Evolutionary conservation across 2,888 invertebrate species (phyloP), one percentile per base, ranked within the genome.

Genomic region (Macroteleia sp.): DNA sequence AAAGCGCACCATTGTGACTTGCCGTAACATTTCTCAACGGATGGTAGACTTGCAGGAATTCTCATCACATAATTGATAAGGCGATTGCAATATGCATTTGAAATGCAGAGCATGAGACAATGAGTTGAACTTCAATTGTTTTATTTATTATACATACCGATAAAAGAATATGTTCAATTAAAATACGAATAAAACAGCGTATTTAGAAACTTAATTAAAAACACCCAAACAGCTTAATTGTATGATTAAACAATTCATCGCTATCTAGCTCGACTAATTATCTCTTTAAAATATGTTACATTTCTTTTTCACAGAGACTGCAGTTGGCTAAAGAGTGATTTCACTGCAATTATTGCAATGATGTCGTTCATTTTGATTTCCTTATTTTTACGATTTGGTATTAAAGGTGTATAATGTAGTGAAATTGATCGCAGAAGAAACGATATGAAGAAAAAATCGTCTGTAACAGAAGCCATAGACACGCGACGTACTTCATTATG

Each of bases 401-500:
- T 48, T 30, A 36, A 44, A 70, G 32, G 34, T 25, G 30, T 62
- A 22, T 56, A 32, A 50, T 28, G 19, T 41, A 39, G 22, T 22
- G 56, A 71, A 56, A 62, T 30, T n/a, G 73, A 42, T 57, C 32
- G 42, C 16, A 36, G 25, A 39, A 54, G 46, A 50, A 54, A 56
- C 30, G 42, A 34, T 32, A 36, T 66, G 61, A 30, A 42, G 10
- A 25, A 73, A 71, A 57, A 52, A 34, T 34, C 16, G 52, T 9
- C 12, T 46, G 61, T 56, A 77, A 71, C 48, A 32, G 61, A 42
- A 77, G 50, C 61, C 61, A 54, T 39, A 56, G 67, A 56, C 66
- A 71, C 67, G 73, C 57, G 77, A 73, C 77, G 73, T 64, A 77
- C 69, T 67, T 73, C 41, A 74, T 69, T 69, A 59, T 52, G 46